Evolutionary conservation across 1,140 invertebrate genomes (phyloP).

Genomic region (Diabrotica undecimpunctata): DNA sequence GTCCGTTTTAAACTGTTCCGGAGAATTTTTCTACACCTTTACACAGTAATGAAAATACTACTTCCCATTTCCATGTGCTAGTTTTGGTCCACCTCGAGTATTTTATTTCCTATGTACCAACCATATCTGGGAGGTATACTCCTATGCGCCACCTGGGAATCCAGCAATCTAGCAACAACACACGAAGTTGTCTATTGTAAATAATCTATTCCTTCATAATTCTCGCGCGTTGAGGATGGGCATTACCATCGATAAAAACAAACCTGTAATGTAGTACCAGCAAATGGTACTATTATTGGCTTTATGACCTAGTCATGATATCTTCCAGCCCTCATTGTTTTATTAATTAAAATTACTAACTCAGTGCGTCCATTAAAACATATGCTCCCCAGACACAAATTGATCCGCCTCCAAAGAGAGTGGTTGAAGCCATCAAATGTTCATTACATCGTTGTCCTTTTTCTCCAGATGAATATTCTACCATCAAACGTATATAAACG

Average conservation of each 20-base stretch:
- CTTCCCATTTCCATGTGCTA: no score
- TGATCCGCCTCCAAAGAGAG: constrained; percentile 4
- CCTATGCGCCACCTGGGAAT: no score
- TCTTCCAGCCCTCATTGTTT: neutral
- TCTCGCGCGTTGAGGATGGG: neutral
- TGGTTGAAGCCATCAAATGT: constrained; percentile 8
- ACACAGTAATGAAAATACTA: no score
- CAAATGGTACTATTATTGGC: neutral
- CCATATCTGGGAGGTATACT: no score
- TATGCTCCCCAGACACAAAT: neutral
- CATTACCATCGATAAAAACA: constrained; percentile 6
- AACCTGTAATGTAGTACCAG: neutral
- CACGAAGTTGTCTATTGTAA: no score
- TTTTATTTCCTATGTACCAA: no score
- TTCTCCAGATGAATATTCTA: neutral
- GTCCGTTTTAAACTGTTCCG: no score
- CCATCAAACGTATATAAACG: neutral
- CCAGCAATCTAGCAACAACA: no score
- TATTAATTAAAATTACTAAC: neutral
- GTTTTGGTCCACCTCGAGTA: no score
- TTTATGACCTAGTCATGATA: neutral
- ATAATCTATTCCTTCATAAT: neutral
- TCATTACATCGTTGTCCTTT: constrained; percentile 4
- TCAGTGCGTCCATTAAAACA: no score
- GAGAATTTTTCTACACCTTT: no score